Base-by-base conservation (phyloP, 2,888 invertebrate species). In the Therioaphis trifolii region DNA sequence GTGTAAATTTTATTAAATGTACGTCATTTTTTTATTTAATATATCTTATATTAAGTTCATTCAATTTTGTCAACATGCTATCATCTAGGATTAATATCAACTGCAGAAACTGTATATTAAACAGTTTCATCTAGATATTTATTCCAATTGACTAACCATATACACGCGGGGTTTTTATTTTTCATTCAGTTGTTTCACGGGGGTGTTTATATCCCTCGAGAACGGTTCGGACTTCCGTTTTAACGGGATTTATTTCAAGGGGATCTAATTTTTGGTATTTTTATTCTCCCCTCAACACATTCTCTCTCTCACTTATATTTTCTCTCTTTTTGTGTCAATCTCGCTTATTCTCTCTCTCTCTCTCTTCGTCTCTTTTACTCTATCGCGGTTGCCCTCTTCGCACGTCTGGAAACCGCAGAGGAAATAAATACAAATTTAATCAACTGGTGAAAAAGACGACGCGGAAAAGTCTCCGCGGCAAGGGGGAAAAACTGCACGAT, bases 371-470 rank as follows among this genome's bases (percentile, higher is more conserved):
- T 15, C 15, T 12, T 27, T 29, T 29, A 14, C 61, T 63, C 21
- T 58, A 4, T 29, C 5, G 11, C 35, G 1, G 0, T 14, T 49
- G 15, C 24, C 58, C 21, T 40, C 18, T 2, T n/a, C 46, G 15
- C 43, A 43, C 55, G 68, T 68, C 52, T 24, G 12, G 29, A 55
- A 24, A 71, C 61, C 80, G 49, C 49, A 35, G 14, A 29, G 63
- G 72, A 29, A 80, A 82, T 71, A 63, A 72, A 61, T 72, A 80
- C 61, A 71, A 72, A 82, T 82, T 82, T 82, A 82, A 82, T 82
- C 82, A 82, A 82, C 82, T 63, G 35, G 24, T 9, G 27, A 74
- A 63, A 74, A 74, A 74, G 18, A 58, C 61, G 61, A 40, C 40
- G 55, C 40, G 5, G 29, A 58, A 35, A 66, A 27, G 63, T 63